Base-by-base conservation (phyloP, 2,888 invertebrate genomes). In the Diplolepis rosae region DNA sequence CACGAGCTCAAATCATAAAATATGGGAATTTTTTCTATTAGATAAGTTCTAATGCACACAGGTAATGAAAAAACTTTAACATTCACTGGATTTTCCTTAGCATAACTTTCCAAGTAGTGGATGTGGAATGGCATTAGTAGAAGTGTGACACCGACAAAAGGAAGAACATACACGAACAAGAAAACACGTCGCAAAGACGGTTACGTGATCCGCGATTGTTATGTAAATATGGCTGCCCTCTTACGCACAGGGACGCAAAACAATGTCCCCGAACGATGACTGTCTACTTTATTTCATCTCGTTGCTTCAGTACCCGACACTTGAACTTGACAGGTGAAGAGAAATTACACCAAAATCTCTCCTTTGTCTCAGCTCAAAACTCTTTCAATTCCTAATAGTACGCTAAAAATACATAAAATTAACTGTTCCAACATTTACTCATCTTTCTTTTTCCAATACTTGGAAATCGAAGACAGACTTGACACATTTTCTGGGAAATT, bases 191-290 rank as follows among this genome's bases (percentile, higher is more conserved):
- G 83, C 82, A 74, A 81, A 80, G 80, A 80, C 80, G 78, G 84
- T 86, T 87, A 87, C 85, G 87, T 85, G 84, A 86, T 85, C 81
- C 75, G 78, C 84, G 83, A 87, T 85, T 87, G 85, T 86, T 86
- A 87, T 87, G 86, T 86, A 87, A 87, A 87, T 87, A 83, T 79
- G 78, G 76, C 74, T 78, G 79, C 75, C 76, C 79, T 81, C 78
- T 82, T 80, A 79, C 82, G 80, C 80, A 77, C 81, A 79, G 79
- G 76, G 79, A 80, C 77, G 77, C 77, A 78, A 77, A 79, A 80
- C 77, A 78, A 79, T 78, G 79, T 76, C 74, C 76, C 77, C 75
- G 70, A 70, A 75, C 80, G 74, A 82, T 83, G 83, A 83, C 81
- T 82, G 78, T 83, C 78, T 78, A 81, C 79, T 81, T 39, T 77